phyloP scores from a whole-genome alignment of 2,113 vertebrate genomes.

The Pithys albifrons region DNA sequence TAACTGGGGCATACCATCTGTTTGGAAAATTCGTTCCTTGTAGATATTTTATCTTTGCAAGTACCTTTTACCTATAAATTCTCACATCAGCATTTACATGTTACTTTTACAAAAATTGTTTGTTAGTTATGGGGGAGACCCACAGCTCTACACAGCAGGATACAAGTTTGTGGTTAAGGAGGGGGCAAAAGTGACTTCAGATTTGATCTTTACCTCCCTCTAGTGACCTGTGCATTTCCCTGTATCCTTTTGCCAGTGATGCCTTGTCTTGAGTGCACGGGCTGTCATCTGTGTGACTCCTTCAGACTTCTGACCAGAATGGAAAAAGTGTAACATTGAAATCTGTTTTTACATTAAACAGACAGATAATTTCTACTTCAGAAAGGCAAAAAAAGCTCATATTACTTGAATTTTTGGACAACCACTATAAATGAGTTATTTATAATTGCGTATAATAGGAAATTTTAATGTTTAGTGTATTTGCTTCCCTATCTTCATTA shows the following conservation, averaged over 20 bases:
- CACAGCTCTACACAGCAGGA: neutral
- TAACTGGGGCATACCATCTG: neutral
- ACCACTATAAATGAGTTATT: neutral
- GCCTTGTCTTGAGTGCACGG: neutral
- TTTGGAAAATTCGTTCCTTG: neutral
- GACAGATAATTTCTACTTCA: neutral
- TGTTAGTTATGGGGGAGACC: neutral
- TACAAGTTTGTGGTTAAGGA: neutral
- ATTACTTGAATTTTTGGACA: neutral
- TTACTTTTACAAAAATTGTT: neutral
- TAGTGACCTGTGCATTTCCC: neutral
- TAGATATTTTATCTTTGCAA: neutral
- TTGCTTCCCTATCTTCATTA: neutral
- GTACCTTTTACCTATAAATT: neutral
- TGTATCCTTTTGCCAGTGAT: neutral
- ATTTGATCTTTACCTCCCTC: constrained; percentile 17
- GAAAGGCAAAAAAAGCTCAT: neutral
- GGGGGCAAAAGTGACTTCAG: neutral
- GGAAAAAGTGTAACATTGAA: neutral
- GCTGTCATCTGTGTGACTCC: neutral
- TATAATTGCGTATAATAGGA: neutral
- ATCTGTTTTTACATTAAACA: neutral
- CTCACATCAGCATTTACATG: neutral
- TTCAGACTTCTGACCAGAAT: neutral
- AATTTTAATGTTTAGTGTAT: neutral